These are phyloP conservation scores for Enteromius viviparus DNA, from an alignment of 2,797 vertebrate species.

Conservation along the genomic window DNA sequence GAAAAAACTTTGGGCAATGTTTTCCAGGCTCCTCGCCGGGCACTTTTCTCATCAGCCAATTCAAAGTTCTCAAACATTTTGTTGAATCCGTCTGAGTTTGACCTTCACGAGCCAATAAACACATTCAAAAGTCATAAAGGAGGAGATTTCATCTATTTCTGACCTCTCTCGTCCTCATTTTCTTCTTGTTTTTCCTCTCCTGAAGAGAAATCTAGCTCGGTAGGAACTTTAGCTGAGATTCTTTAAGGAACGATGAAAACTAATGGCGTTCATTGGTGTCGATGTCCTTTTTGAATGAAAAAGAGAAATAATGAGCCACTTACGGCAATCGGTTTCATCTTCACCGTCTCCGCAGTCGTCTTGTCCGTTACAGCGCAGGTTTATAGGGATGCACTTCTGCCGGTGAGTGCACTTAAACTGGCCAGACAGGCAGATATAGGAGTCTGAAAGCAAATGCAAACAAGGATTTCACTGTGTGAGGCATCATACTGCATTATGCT, in stretches of 20 bases:
- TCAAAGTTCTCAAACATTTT: neutral
- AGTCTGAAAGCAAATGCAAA: conserved; percentile 76
- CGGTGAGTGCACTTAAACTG: conserved; percentile 95
- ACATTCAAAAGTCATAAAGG: neutral
- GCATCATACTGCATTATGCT: neutral
- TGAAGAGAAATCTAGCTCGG: neutral
- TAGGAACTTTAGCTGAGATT: neutral
- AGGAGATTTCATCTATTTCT: neutral
- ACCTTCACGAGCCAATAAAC: conserved; percentile 7
- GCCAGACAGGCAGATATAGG: conserved; percentile 93
- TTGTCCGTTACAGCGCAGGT: conserved; percentile 93
- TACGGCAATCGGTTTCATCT: conserved; percentile 97
- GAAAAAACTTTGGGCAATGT: neutral
- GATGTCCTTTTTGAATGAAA: neutral
- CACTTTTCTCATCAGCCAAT: conserved; percentile 8
- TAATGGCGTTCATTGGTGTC: neutral
- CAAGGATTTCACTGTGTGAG: neutral
- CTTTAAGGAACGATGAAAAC: neutral
- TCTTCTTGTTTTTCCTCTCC: neutral
- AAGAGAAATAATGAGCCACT: conserved; percentile 64
- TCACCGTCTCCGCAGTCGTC: conserved; percentile 95
- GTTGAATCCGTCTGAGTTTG: conserved; percentile 18
- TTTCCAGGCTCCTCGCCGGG: neutral
- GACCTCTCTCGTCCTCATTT: neutral
- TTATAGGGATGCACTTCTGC: conserved; percentile 87